Evolutionary conservation across 1,140 invertebrate genomes (phyloP).

Genomic region (Spodoptera litura): DNA sequence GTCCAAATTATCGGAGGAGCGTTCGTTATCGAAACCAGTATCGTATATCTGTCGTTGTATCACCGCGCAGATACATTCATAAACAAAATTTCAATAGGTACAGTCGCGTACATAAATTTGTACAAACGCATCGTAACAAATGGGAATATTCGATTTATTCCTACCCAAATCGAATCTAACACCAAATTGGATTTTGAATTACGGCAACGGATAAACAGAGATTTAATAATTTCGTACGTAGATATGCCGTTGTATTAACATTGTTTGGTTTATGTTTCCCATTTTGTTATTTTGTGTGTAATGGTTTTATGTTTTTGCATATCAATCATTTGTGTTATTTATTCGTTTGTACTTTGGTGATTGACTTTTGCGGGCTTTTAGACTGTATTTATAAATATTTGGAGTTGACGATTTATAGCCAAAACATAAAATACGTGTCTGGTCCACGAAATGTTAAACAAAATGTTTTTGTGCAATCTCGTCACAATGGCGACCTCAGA

Average conservation of each 20-base stretch:
- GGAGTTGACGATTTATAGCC: too few species aligned
- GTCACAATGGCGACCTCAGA: background rate
- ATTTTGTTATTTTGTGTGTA: conserved; percentile 27
- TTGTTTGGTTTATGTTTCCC: conserved; percentile 16
- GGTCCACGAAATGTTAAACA: too few species aligned
- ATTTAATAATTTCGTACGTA: conserved; percentile 52
- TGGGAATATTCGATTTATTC: conserved; percentile 68
- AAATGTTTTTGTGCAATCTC: too few species aligned
- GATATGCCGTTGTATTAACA: conserved; percentile 32
- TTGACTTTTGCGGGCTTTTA: conserved; percentile 4
- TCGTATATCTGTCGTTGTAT: conserved; percentile 26
- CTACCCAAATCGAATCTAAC: conserved; percentile 65
- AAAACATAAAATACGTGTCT: too few species aligned
- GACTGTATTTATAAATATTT: conserved; percentile 22
- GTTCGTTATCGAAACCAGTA: conserved; percentile 31
- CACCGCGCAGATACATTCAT: conserved; percentile 29
- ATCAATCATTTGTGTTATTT: conserved; percentile 23
- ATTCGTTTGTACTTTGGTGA: background rate
- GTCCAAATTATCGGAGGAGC: conserved; percentile 34
- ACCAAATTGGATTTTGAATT: conserved; percentile 76
- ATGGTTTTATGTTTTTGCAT: conserved; percentile 14
- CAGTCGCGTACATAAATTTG: conserved; percentile 57
- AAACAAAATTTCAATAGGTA: conserved; percentile 57
- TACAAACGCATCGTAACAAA: conserved; percentile 60
- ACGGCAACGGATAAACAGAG: conserved; percentile 58